Conservation (phyloP, 2,113 vertebrate genomes). For the Pogonocichla stellata region DNA sequence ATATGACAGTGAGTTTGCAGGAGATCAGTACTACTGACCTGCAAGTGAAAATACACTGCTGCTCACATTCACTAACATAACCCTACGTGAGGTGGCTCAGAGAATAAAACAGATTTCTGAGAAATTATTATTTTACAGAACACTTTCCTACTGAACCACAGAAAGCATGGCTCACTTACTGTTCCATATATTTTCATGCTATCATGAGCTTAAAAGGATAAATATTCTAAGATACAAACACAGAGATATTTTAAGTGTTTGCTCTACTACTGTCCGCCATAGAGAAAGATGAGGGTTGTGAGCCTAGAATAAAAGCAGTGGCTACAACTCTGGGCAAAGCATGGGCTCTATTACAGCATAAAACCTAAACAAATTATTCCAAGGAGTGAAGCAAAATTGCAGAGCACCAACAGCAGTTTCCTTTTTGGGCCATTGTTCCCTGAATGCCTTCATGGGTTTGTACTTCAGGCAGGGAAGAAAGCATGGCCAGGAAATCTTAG, state of each 20-base stretch:
- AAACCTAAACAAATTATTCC: neutral
- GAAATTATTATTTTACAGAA: neutral
- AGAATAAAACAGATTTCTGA: neutral
- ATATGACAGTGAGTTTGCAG: neutral
- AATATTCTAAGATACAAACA: neutral
- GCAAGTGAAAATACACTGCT: neutral
- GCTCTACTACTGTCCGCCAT: neutral
- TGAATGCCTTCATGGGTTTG: neutral
- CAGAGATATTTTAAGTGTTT: neutral
- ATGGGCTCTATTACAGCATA: neutral
- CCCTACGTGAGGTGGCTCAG: fast-evolving
- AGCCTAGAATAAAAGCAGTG: neutral
- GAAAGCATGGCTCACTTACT: neutral
- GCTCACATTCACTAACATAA: neutral
- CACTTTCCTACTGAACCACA: neutral
- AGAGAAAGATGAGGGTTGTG: neutral
- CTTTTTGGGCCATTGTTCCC: neutral
- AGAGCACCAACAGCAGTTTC: neutral
- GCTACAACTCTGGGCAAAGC: neutral
- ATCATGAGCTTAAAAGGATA: neutral
- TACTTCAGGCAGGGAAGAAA: neutral
- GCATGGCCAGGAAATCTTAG: neutral
- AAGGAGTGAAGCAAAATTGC: neutral
- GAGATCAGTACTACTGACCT: neutral
- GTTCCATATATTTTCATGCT: neutral